These are phyloP conservation scores for Bufo bufo DNA, from an alignment of 2,113 vertebrate species.

Conservation along the genomic window DNA sequence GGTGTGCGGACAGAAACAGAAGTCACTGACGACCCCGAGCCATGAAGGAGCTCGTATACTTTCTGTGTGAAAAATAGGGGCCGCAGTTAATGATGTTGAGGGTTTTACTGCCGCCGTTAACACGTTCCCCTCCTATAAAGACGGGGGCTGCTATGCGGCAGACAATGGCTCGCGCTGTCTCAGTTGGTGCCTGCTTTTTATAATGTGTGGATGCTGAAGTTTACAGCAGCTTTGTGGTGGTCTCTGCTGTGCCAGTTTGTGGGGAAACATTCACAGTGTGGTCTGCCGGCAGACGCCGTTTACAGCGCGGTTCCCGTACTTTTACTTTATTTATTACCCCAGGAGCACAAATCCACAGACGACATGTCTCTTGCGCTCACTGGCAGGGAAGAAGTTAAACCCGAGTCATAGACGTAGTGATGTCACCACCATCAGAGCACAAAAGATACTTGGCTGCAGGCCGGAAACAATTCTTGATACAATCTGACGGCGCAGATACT, in stretches of 20 bases:
- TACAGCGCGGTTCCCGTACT: slow-evolving; percentile 8
- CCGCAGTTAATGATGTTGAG: slow-evolving; percentile 44
- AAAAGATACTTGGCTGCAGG: not conserved
- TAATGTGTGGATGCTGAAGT: slow-evolving; percentile 52
- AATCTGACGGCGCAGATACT: not conserved
- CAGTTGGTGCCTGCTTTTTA: slow-evolving; percentile 52
- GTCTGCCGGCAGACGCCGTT: slow-evolving; percentile 39
- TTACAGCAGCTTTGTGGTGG: slow-evolving; percentile 55
- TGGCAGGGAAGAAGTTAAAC: not conserved
- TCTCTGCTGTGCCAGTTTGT: slow-evolving; percentile 28
- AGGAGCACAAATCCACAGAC: slow-evolving; percentile 22
- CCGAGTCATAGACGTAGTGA: not conserved
- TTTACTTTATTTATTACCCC: slow-evolving; percentile 32
- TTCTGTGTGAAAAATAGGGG: slow-evolving; percentile 48
- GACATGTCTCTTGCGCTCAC: not conserved
- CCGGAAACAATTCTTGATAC: not conserved
- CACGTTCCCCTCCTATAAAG: slow-evolving; percentile 47
- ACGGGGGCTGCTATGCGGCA: slow-evolving; percentile 4
- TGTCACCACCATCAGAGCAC: not conserved
- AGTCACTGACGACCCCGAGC: slow-evolving; percentile 25
- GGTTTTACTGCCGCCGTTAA: slow-evolving; percentile 48
- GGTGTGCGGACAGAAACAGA: slow-evolving; percentile 2
- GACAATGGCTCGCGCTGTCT: slow-evolving; percentile 39
- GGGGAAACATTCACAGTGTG: slow-evolving; percentile 53
- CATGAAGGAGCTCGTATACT: slow-evolving; percentile 11